Evolutionary conservation across 2,797 vertebrate species (phyloP), one percentile per base, ranked within the genome.

Genomic region (Cossypha heuglini): DNA sequence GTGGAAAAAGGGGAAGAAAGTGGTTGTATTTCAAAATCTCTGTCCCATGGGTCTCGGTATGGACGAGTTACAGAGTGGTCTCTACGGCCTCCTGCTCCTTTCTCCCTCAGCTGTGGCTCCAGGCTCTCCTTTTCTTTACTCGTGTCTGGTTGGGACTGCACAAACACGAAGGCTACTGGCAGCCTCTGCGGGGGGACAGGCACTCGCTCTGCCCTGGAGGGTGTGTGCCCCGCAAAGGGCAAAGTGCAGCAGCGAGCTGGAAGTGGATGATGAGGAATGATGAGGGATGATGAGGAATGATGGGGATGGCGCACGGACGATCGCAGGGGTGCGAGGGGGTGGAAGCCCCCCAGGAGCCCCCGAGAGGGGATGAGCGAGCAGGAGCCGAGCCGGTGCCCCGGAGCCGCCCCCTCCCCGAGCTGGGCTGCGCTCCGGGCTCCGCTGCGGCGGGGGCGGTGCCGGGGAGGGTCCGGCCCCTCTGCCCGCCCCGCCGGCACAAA

Each of bases 401-500:
- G 80, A 33, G 31, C 48, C 22, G 67, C 37, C 19, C 55, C 64
- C 20, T 40, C 13, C 28, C 94, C 86, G n/a, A 9, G 16, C 94
- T 82, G 94, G 68, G 94, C 95, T 91, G 77, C 88, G 61, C 86
- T 38, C 57, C 57, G 75, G 67, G 54, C n/a, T 38, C 81, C 5
- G 94, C 88, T 7, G 92, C 86, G 24, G 79, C 35, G 90, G 80
- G 76, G 94, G 94, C 92, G 93, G 92, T 5, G 12, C 90, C 75
- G 52, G 66, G 94, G 91, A 77, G 94, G 92, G 83, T 11, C 82
- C 86, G 42, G 89, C 94, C 89, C 78, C 86, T 80, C 14, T 80
- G 54, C 86, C 92, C 94, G 92, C 89, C 92, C 52, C 89, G 21
- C 37, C 57, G 77, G 64, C 78, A 95, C 89, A 95, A 94, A 94